Conservation (phyloP, 2,888 invertebrate genomes). For the Pristionchus maxplancki region DNA sequence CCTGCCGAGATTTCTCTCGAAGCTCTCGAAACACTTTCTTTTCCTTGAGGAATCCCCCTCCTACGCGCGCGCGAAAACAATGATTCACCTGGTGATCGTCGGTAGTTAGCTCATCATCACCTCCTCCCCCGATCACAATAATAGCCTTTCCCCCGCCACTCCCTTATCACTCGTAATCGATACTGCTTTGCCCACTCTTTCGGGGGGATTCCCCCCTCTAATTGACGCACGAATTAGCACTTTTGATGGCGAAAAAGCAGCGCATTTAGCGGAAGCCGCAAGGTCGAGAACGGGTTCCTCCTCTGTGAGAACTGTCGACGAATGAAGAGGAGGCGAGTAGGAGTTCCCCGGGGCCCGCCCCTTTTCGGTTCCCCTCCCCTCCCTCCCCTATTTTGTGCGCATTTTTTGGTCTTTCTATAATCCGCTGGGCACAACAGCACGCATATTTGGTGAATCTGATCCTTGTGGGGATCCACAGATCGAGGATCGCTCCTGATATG, state of each 20-base stretch:
- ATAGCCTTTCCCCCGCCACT: background rate
- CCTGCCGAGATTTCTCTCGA: background rate
- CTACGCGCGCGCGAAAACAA: constrained; percentile 7
- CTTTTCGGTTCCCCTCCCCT: background rate
- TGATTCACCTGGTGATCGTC: background rate
- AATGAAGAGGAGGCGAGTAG: background rate
- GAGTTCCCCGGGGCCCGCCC: constrained; percentile 27
- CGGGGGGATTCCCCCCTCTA: constrained; percentile 7
- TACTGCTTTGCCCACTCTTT: background rate
- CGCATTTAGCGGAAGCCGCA: background rate
- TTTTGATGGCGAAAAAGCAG: background rate
- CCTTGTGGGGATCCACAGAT: background rate
- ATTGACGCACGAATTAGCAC: background rate
- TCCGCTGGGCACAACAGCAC: background rate
- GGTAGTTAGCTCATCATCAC: background rate
- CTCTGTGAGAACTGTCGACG: background rate
- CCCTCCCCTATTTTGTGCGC: background rate
- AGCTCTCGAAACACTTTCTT: constrained; percentile 8
- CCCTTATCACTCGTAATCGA: constrained; percentile 24
- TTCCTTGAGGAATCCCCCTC: background rate
- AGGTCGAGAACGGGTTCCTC: constrained; percentile 8
- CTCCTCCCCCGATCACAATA: background rate
- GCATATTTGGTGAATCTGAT: background rate
- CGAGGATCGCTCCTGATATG: background rate
- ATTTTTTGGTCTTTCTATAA: background rate